phyloP scores from a whole-genome alignment of 2,797 vertebrate species.

The Tangara arthus region DNA sequence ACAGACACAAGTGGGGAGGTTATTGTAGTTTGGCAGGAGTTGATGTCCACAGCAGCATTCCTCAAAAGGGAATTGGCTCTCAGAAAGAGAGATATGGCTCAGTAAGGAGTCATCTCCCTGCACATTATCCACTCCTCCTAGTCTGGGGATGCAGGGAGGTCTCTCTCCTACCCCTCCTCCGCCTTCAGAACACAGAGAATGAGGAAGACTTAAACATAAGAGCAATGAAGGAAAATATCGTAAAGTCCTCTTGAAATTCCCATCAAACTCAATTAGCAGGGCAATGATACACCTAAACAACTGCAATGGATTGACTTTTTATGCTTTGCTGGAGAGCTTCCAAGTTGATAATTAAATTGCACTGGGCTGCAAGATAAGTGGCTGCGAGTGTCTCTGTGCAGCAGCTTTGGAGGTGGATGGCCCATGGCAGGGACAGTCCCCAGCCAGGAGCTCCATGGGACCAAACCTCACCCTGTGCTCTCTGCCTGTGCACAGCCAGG shows the following conservation, averaged over 20 bases:
- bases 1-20: neutral
- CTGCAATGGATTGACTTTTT: neutral
- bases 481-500: neutral
- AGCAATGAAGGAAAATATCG: slow-evolving; percentile 10
- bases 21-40: rapidly evolving
- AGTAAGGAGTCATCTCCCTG: neutral
- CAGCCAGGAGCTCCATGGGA: neutral
- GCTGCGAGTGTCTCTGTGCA: neutral
- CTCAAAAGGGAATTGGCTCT: neutral
- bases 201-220: neutral
- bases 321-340: slow-evolving; percentile 47
- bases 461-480: neutral
- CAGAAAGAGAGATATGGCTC: neutral
- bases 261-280: slow-evolving; percentile 55
- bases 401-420: neutral
- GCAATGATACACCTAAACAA: slow-evolving; percentile 44
- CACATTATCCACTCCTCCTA: neutral
- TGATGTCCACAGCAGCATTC: rapidly evolving
- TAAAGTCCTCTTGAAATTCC: slow-evolving; percentile 49
- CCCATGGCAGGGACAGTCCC: neutral
- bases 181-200: neutral
- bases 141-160: neutral
- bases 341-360: slow-evolving; percentile 44
- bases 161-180: neutral
- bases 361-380: slow-evolving; percentile 20